These are phyloP conservation scores for Periparus ater DNA, from an alignment of 2,797 vertebrate species.

Conservation along the genomic window DNA sequence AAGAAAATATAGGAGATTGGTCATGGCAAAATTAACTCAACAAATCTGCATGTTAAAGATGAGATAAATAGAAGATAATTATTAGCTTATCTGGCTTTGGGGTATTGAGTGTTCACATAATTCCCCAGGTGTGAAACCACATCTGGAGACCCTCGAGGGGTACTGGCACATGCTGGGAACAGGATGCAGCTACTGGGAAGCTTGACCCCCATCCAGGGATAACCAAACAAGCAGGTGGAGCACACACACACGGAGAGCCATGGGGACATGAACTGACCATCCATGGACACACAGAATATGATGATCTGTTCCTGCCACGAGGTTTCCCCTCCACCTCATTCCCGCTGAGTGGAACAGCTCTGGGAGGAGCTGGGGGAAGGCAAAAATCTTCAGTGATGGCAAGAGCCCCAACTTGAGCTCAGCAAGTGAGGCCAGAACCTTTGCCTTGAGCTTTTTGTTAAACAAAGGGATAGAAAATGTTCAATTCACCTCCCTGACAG, in stretches of 20 bases:
- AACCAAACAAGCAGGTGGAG: not conserved
- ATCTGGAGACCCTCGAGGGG: not conserved
- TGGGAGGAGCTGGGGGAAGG: not conserved
- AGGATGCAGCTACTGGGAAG: not conserved
- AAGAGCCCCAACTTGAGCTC: not conserved
- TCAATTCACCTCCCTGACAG: rapidly evolving
- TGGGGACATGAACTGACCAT: not conserved
- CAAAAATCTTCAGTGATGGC: not conserved
- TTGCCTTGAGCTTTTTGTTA: rapidly evolving
- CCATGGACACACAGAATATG: no score
- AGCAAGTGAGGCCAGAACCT: rapidly evolving
- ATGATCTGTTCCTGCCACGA: not conserved
- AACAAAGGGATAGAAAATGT: not conserved
- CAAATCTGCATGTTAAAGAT: constrained; percentile 20
- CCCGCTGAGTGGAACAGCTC: not conserved
- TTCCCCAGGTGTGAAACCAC: not conserved
- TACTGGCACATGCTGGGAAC: not conserved
- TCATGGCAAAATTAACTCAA: constrained; percentile 38
- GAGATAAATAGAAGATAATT: not conserved
- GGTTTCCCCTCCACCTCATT: not conserved
- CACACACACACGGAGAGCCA: not conserved
- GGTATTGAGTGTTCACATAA: not conserved
- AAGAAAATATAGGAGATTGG: not conserved
- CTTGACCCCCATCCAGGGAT: not conserved
- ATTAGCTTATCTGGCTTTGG: not conserved